Conservation (phyloP, 1,140 invertebrate species). For the Hermetia illucens region DNA sequence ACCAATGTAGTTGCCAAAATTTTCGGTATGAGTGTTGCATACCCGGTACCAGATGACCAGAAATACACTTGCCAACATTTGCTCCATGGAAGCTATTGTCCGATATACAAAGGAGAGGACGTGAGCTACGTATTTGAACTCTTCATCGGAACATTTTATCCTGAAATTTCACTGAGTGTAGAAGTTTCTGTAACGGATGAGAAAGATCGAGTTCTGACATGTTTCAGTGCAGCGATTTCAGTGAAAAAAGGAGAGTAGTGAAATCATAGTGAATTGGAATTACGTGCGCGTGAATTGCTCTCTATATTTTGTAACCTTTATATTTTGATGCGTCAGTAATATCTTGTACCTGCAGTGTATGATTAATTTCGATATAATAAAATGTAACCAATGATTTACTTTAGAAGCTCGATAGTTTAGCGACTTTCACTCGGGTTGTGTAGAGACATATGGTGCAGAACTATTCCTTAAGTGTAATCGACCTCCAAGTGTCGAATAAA, state of each 20-base stretch:
- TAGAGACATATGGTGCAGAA: too few relatives aligned
- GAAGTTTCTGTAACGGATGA: slow-evolving; percentile 24
- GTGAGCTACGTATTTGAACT: slow-evolving; percentile 23
- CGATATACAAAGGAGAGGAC: slow-evolving; percentile 23
- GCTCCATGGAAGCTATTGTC: slow-evolving; percentile 21
- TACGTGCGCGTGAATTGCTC: too few relatives aligned
- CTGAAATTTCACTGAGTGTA: slow-evolving; percentile 21
- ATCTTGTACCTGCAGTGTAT: too few relatives aligned
- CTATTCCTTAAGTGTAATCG: too few relatives aligned
- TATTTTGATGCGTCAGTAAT: too few relatives aligned
- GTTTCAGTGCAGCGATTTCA: slow-evolving; percentile 24
- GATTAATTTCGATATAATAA: too few relatives aligned
- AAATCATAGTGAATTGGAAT: too few relatives aligned
- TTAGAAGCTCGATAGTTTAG: too few relatives aligned
- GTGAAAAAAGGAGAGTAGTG: slow-evolving; percentile 22
- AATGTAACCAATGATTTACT: too few relatives aligned
- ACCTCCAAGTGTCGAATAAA: too few relatives aligned
- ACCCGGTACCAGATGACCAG: slow-evolving; percentile 20
- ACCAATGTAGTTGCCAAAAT: slow-evolving; percentile 20
- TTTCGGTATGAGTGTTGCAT: slow-evolving; percentile 21
- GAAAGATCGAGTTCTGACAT: slow-evolving; percentile 15
- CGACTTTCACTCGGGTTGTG: too few relatives aligned
- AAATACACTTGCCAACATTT: slow-evolving; percentile 20
- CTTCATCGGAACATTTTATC: slow-evolving; percentile 18
- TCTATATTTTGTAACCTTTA: too few relatives aligned